phyloP scores from a whole-genome alignment of 2,113 vertebrate species.

The Atrichornis clamosus region DNA sequence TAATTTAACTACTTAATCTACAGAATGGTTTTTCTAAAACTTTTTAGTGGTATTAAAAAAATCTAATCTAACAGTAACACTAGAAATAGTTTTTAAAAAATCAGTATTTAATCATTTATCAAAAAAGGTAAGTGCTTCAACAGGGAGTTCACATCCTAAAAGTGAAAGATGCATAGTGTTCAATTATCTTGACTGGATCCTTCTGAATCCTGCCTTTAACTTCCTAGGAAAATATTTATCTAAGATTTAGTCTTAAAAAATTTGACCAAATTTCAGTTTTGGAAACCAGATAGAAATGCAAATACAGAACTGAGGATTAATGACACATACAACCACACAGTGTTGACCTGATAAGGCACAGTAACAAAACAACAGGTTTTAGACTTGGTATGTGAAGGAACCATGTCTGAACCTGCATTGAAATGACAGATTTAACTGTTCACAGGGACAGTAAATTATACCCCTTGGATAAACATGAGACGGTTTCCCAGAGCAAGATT shows the following conservation, averaged over 20 bases:
- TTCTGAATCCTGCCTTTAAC: background rate
- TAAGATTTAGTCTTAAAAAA: background rate
- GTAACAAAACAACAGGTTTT: background rate
- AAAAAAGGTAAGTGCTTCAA: background rate
- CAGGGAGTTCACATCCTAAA: background rate
- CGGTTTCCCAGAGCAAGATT: background rate
- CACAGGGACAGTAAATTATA: background rate
- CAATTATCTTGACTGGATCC: background rate
- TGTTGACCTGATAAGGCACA: background rate
- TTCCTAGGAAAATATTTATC: background rate
- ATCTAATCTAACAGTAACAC: background rate
- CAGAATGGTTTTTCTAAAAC: background rate
- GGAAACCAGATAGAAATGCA: background rate
- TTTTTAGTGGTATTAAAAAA: background rate
- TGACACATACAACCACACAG: background rate
- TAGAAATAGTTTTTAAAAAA: background rate
- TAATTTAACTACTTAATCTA: background rate
- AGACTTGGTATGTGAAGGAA: background rate
- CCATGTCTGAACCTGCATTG: background rate
- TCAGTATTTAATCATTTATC: background rate
- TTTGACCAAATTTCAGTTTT: background rate
- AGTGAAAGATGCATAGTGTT: background rate
- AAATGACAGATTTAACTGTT: background rate
- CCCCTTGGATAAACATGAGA: background rate
- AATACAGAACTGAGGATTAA: background rate